Evolutionary conservation across 2,888 invertebrate species (phyloP).

Genomic region (Geophilus truncorum): DNA sequence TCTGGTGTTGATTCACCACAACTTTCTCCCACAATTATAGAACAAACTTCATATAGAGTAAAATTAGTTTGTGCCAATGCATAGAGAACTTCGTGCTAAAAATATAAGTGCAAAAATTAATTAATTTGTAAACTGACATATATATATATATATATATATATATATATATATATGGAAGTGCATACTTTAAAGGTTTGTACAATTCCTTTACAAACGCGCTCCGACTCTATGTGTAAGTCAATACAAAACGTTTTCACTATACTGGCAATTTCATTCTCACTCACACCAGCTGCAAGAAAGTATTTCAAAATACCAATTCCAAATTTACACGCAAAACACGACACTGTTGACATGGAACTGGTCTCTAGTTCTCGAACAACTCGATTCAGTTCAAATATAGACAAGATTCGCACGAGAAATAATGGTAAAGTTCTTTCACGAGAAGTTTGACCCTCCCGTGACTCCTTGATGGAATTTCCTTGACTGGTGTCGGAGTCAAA

Average conservation of each 20-base stretch:
- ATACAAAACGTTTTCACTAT: neutral
- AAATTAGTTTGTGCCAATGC: conserved; percentile 70
- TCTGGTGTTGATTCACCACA: conserved; percentile 77
- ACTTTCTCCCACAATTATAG: conserved; percentile 85
- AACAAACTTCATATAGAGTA: conserved; percentile 85
- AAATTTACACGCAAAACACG: neutral
- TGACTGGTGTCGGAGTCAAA: conserved; percentile 12
- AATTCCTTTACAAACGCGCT: conserved; percentile 14
- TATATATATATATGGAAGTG: too few species aligned
- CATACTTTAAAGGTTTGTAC: neutral
- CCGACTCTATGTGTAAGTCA: neutral
- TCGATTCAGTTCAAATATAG: conserved; percentile 27
- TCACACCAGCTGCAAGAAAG: neutral
- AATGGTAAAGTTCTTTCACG: neutral
- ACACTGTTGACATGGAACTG: neutral
- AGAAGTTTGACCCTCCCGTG: neutral
- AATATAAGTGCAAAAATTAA: conserved; percentile 38
- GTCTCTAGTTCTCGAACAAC: conserved; percentile 1
- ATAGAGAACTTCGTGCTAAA: conserved; percentile 68
- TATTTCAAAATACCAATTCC: neutral
- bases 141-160: too few species aligned
- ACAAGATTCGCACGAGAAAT: neutral
- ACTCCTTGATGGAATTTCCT: neutral
- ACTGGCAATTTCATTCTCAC: neutral
- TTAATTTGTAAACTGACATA: neutral